Percentiles rank a stretch among this genome's conserved stretches.
Evolutionary conservation across 2,888 invertebrate species (phyloP).

Genomic region (Vanessa cardui): DNA sequence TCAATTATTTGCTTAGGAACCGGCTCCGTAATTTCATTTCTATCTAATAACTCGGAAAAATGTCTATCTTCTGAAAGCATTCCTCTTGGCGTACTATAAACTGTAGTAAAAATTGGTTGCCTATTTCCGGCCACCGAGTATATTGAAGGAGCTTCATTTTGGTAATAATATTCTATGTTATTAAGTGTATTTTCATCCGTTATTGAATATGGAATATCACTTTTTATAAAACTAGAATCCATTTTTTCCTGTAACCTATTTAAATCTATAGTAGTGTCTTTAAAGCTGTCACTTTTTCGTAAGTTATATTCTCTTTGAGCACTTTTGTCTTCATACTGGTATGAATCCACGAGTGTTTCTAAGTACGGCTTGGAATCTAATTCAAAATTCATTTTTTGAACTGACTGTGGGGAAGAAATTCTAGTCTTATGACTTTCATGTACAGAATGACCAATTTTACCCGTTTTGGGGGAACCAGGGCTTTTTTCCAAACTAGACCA

Average conservation of each 20-base stretch:
- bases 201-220: constrained; percentile 58
- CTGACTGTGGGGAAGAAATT: constrained; percentile 67
- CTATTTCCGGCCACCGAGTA: constrained; percentile 90
- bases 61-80: constrained; percentile 84
- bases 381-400: constrained; percentile 69
- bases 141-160: constrained; percentile 85
- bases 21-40: constrained; percentile 76
- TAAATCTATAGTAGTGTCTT: constrained; percentile 64
- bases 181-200: constrained; percentile 60
- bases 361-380: constrained; percentile 75
- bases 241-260: constrained; percentile 62
- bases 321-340: constrained; percentile 61
- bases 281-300: constrained; percentile 56
- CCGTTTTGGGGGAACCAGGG: constrained; percentile 89
- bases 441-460: constrained; percentile 63
- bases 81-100: constrained; percentile 87
- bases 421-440: constrained; percentile 74
- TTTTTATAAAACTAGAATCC: constrained; percentile 61
- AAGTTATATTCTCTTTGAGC: constrained; percentile 64
- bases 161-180: constrained; percentile 74
- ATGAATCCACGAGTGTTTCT: constrained; percentile 83
- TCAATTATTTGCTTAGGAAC: constrained; percentile 61
- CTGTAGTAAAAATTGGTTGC: constrained; percentile 87
- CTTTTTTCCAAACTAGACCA: constrained; percentile 94
- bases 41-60: constrained; percentile 87